A percentile compares a stretch with the other conserved stretches of the same genome.
These are phyloP conservation scores for Anomalospiza imberbis DNA, from an alignment of 2,797 vertebrate genomes.

Conservation along the genomic window DNA sequence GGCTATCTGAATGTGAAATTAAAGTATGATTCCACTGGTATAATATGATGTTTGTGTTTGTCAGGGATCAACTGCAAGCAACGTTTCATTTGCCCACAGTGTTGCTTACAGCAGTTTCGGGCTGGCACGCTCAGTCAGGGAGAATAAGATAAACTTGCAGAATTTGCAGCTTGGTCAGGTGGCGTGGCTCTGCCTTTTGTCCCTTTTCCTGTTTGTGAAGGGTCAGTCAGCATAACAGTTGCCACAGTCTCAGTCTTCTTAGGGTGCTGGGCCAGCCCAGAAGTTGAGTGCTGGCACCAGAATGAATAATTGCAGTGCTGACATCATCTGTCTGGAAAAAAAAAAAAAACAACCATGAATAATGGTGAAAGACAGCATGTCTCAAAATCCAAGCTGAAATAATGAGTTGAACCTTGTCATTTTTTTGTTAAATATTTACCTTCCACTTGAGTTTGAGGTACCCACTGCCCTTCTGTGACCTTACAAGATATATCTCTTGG, in stretches of 20 bases:
- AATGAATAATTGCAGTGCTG: neutral
- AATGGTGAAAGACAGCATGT: neutral
- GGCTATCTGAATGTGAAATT: constrained; percentile 7
- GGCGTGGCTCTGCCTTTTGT: neutral
- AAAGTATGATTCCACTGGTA: neutral
- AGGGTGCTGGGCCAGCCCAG: neutral
- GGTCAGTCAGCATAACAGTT: neutral
- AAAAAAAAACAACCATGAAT: neutral
- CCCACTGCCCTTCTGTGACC: neutral
- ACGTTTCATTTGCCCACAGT: neutral
- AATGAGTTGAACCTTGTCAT: neutral
- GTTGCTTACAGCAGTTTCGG: neutral
- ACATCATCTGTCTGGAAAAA: neutral
- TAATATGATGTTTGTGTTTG: neutral
- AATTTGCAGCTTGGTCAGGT: neutral
- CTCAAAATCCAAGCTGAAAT: neutral
- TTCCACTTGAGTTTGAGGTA: neutral
- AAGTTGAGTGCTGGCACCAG: neutral
- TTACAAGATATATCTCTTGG: neutral
- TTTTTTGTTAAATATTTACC: neutral
- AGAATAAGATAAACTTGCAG: neutral
- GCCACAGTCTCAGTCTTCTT: neutral
- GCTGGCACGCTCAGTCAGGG: neutral
- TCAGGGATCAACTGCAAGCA: neutral
- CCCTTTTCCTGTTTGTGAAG: neutral